phyloP scores from a whole-genome alignment of 2,113 vertebrate genomes.

The Merops nubicus region DNA sequence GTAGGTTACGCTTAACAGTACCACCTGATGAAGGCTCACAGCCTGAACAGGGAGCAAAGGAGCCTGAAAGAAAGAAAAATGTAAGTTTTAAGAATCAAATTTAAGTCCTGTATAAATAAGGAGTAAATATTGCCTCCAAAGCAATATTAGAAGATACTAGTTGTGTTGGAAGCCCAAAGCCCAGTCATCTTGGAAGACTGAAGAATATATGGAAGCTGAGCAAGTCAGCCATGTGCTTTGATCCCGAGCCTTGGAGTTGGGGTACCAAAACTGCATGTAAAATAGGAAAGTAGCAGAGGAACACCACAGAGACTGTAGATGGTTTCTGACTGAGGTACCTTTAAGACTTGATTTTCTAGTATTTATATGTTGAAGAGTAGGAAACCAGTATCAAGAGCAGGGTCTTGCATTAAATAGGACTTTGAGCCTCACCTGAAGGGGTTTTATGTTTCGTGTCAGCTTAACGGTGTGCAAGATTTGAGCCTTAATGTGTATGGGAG shows the following conservation, averaged over 20 bases:
- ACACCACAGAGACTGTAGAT: background rate
- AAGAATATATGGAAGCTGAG: background rate
- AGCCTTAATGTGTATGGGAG: background rate
- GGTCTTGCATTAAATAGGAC: background rate
- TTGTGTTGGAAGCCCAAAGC: background rate
- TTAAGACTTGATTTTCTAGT: background rate
- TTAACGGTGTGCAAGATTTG: background rate
- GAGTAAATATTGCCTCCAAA: background rate
- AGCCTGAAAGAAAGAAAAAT: constrained; percentile 70
- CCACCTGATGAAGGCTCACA: constrained; percentile 76
- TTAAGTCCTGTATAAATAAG: background rate
- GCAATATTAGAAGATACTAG: too few relatives aligned
- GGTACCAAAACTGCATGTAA: background rate
- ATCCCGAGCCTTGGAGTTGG: background rate
- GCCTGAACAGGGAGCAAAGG: constrained; percentile 69
- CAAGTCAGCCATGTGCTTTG: background rate
- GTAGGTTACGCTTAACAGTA: constrained; percentile 88
- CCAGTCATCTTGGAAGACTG: background rate
- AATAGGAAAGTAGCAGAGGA: background rate
- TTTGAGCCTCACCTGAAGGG: background rate
- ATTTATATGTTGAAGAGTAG: background rate
- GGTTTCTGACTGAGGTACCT: background rate
- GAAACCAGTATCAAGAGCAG: background rate
- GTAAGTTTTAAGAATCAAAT: constrained; percentile 74
- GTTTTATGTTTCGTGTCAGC: background rate